Percentiles rank a stretch among this genome's conserved stretches.
Conservation (phyloP, 1,140 invertebrate species). For the Mactra quadrangularis region DNA sequence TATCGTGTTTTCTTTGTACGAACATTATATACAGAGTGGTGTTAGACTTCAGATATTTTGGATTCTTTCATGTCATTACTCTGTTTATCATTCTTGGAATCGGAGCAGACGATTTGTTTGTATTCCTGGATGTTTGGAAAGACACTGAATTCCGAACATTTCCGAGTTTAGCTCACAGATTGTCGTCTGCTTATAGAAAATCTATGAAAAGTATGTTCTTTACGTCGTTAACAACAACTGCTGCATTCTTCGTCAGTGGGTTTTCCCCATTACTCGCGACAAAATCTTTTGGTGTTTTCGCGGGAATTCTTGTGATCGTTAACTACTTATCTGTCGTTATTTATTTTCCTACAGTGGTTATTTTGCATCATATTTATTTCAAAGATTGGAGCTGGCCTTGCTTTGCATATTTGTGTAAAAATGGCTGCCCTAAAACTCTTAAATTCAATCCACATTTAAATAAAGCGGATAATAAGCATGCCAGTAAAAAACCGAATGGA, state of each 20-base stretch:
- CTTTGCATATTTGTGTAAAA: background rate
- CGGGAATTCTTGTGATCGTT: constrained; percentile 72
- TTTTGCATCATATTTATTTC: constrained; percentile 70
- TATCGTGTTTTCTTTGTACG: constrained; percentile 67
- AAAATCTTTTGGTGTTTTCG: constrained; percentile 75
- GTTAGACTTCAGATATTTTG: constrained; percentile 72
- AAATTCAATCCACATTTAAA: background rate
- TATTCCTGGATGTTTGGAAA: constrained; percentile 73
- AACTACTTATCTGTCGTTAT: constrained; percentile 77
- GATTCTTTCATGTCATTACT: constrained; percentile 73
- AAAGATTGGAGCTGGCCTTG: constrained; percentile 62
- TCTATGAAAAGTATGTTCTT: constrained; percentile 71
- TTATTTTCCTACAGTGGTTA: constrained; percentile 75
- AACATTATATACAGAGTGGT: constrained; percentile 73
- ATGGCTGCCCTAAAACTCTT: background rate
- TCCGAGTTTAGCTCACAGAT: constrained; percentile 63
- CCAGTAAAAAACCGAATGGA: background rate
- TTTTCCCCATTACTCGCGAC: constrained; percentile 72
- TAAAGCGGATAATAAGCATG: background rate
- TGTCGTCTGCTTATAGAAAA: constrained; percentile 66
- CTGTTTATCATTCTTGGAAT: constrained; percentile 76
- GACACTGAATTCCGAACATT: constrained; percentile 57
- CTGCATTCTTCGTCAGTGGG: constrained; percentile 72
- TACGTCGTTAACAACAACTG: constrained; percentile 76
- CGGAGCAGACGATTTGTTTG: constrained; percentile 74